These are phyloP conservation scores for Augochlora pura DNA, from an alignment of 1,140 invertebrate genomes.

Conservation along the genomic window DNA sequence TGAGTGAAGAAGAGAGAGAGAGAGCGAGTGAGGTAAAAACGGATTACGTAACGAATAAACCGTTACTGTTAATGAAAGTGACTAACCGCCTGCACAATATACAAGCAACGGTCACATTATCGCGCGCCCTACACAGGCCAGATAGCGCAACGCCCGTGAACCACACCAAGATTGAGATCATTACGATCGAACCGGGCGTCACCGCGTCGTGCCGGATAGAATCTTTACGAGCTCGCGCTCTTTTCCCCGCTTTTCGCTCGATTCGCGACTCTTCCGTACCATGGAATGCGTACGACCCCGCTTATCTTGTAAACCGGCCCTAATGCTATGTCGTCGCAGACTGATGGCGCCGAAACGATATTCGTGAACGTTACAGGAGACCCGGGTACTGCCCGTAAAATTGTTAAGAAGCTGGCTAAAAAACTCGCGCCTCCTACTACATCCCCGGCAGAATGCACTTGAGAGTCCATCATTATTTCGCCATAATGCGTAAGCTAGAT, in stretches of 20 bases:
- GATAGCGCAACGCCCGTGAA: slow-evolving; percentile 17
- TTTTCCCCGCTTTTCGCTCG: slow-evolving; percentile 48
- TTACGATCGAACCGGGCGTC: slow-evolving; percentile 30
- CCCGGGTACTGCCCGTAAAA: neutral
- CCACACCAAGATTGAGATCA: slow-evolving; percentile 54
- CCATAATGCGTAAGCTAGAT: too few relatives aligned
- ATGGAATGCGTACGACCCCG: neutral
- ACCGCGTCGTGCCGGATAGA: slow-evolving; percentile 34
- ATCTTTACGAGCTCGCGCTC: slow-evolving; percentile 57
- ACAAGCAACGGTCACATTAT: slow-evolving; percentile 20
- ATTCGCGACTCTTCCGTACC: slow-evolving; percentile 20
- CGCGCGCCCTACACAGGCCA: neutral
- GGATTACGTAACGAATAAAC: slow-evolving; percentile 24
- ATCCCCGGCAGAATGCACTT: too few relatives aligned
- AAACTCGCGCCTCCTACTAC: neutral
- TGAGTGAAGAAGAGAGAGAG: neutral
- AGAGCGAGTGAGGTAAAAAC: neutral
- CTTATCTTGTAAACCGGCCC: slow-evolving; percentile 38
- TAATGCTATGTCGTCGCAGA: slow-evolving; percentile 1
- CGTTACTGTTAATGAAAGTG: slow-evolving; percentile 35
- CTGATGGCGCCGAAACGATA: slow-evolving; percentile 17
- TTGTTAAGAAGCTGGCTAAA: neutral
- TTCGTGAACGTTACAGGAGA: neutral
- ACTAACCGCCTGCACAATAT: neutral
- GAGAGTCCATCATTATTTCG: too few relatives aligned